Percentiles rank a stretch among this genome's conserved stretches.
Evolutionary conservation across 2,113 vertebrate species (phyloP).

Genomic region (Macheiramphus alcinus): DNA sequence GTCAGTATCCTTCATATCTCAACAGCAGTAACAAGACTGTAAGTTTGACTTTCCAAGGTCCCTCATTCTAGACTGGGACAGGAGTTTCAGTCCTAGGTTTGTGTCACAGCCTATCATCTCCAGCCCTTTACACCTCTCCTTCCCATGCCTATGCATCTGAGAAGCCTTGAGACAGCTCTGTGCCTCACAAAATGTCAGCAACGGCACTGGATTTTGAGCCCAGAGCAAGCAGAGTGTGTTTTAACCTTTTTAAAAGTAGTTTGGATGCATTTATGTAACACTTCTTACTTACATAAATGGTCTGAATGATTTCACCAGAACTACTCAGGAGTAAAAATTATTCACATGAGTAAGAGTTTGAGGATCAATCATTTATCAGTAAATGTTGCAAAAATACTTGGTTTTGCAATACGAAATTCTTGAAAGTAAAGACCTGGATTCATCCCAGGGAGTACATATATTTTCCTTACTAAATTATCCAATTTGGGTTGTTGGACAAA

Average conservation of each 20-base stretch:
- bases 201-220: background rate
- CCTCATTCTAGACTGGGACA: background rate
- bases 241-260: background rate
- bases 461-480: background rate
- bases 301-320: background rate
- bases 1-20: background rate
- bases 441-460: background rate
- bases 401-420: background rate
- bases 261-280: background rate
- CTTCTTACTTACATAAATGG: background rate
- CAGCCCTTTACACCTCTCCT: background rate
- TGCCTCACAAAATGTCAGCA: background rate
- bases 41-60: background rate
- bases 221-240: background rate
- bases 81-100: background rate
- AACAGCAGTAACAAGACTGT: background rate
- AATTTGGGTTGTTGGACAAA: background rate
- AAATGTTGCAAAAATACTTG: background rate
- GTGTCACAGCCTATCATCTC: background rate
- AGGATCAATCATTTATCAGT: background rate
- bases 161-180: background rate
- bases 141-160: background rate
- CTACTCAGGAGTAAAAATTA: background rate
- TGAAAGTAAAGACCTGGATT: background rate
- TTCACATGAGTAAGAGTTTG: background rate